Base-by-base conservation (phyloP, 2,888 invertebrate genomes). In the Amiota minor region DNA sequence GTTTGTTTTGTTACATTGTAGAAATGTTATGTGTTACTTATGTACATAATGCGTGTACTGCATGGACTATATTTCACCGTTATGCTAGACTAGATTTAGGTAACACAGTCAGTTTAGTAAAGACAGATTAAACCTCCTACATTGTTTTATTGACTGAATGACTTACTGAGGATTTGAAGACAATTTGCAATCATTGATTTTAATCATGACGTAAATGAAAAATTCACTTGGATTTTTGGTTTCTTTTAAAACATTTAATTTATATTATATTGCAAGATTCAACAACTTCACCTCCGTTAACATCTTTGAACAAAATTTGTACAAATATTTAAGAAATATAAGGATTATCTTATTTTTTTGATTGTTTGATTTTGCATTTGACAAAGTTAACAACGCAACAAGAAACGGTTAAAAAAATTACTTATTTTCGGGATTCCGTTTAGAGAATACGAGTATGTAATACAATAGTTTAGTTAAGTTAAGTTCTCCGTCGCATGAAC, bases 231-330 rank as follows among this genome's bases (percentile, higher is more conserved):
- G n/a, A 59, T 9, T 18, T 65, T 65, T 45, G 46, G 65, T 69
- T 71, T 70, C 59, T 71, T 76, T 64, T 53, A 69, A 70, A 77
- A 76, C 77, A 76, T 74, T 76, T 75, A 70, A 74, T 56, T 71
- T 76, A 76, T 74, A 35, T 68, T 18, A 59, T 59, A 20, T n/a
- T n/a, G n/a, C n/a, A n/a, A 73, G 72, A 76, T 74, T 76, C 59
- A 75, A 71, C 68, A 74, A 75, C 74, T 73, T 78, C 74, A 71
- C 59, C 77, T 59, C 64, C 20, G 16, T 20, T 70, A 70, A 74
- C 67, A 65, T 47, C 67, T 68, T 68, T 23, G 35, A 68, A 68
- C 53, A 62, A 59, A 45, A 23, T 68, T 68, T 68, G 67, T 68
- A 68, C 67, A 67, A 18, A 18, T 16, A 20, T 45, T 53, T 49